phyloP scores from a whole-genome alignment of 2,888 invertebrate genomes.

The Euplagia quadripunctaria region DNA sequence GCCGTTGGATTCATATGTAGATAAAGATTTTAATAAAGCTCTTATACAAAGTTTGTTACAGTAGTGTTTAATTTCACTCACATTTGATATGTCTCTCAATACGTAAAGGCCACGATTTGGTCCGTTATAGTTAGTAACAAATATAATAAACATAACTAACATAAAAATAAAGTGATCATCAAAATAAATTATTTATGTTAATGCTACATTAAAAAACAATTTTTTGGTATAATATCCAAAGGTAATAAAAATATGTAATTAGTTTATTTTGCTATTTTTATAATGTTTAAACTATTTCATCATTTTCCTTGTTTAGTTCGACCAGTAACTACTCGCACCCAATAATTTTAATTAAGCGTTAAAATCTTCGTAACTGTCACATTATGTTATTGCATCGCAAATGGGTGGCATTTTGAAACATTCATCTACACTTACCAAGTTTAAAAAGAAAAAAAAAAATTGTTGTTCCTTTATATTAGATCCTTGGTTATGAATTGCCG shows the following conservation, averaged over 20 bases:
- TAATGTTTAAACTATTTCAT: background rate
- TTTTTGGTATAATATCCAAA: constrained; percentile 17
- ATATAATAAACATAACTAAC: constrained; percentile 47
- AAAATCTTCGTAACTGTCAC: too few species aligned
- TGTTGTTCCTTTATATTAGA: too few species aligned
- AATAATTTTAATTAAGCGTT: background rate
- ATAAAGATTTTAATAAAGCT: constrained; percentile 68
- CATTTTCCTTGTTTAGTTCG: background rate
- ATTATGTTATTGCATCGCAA: too few species aligned
- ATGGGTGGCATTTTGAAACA: too few species aligned
- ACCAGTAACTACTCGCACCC: background rate
- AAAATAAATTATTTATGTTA: constrained; percentile 35
- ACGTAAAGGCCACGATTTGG: constrained; percentile 59
- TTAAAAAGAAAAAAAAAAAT: too few species aligned
- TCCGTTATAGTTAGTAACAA: constrained; percentile 55
- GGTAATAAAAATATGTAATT: background rate
- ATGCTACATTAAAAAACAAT: constrained; percentile 24
- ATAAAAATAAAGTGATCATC: constrained; percentile 51
- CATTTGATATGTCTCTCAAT: constrained; percentile 57
- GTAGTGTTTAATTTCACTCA: constrained; percentile 55
- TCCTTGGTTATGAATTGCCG: too few species aligned
- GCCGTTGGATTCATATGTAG: constrained; percentile 60
- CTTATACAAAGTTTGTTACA: constrained; percentile 57
- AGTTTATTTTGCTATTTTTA: background rate
- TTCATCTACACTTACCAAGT: too few species aligned